phyloP scores from a whole-genome alignment of 2,888 invertebrate genomes.

The Xylophagus ater region DNA sequence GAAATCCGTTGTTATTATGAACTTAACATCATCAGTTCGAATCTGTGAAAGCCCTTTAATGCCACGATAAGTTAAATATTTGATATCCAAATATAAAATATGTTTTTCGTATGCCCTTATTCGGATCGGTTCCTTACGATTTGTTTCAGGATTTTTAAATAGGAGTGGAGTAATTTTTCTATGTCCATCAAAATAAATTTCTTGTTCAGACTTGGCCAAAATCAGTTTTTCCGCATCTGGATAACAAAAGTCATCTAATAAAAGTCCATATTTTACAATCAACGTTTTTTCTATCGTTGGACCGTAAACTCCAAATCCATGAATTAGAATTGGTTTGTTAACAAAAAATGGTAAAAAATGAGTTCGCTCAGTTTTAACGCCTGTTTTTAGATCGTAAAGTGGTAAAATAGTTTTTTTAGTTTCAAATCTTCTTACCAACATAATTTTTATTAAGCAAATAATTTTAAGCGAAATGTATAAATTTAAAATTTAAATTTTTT shows the following conservation, averaged over 20 bases:
- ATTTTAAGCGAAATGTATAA: constrained; percentile 1
- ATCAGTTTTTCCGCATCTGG: neutral
- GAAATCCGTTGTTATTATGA: neutral
- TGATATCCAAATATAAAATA: constrained; percentile 3
- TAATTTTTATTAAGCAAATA: neutral
- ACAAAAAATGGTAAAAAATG: constrained; percentile 3
- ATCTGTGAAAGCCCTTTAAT: neutral
- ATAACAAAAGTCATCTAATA: constrained; percentile 6
- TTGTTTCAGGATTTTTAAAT: constrained; percentile 1
- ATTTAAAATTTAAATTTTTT: constrained; percentile 2
- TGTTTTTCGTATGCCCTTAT: constrained; percentile 6
- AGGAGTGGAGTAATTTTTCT: constrained; percentile 1
- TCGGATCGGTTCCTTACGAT: too few relatives aligned
- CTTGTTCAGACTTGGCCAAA: neutral
- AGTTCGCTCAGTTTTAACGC: constrained; percentile 2
- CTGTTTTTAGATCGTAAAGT: constrained; percentile 4
- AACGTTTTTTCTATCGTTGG: constrained; percentile 4
- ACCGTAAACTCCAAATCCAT: constrained; percentile 8
- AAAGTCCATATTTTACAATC: constrained; percentile 4
- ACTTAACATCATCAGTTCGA: neutral
- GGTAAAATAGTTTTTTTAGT: constrained; percentile 2
- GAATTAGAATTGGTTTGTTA: neutral
- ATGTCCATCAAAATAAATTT: constrained; percentile 5
- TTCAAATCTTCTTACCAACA: constrained; percentile 1
- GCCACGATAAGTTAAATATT: constrained; percentile 7